These are phyloP conservation scores for Ectropis grisescens DNA, from an alignment of 1,140 invertebrate genomes.

Conservation along the genomic window DNA sequence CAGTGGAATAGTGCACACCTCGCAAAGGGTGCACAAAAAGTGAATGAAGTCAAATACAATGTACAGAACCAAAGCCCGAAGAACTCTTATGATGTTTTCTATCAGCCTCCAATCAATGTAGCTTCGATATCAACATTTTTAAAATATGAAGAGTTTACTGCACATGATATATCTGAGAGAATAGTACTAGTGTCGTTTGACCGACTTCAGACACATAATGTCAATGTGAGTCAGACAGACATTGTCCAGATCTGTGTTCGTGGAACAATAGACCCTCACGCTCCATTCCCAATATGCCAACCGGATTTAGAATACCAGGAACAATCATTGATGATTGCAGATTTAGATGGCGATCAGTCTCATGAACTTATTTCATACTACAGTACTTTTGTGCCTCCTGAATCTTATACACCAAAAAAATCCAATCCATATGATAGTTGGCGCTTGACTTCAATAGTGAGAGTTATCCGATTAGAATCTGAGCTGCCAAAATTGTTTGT, in stretches of 20 bases:
- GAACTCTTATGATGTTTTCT: slow-evolving; percentile 52
- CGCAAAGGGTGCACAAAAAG: slow-evolving; percentile 57
- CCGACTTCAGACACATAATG: slow-evolving; percentile 76
- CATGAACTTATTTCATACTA: slow-evolving; percentile 82
- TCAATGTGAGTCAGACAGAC: slow-evolving; percentile 81
- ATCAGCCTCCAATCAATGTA: slow-evolving; percentile 47
- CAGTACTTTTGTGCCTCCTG: slow-evolving; percentile 72
- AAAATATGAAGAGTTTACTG: slow-evolving; percentile 58
- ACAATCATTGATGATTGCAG: slow-evolving; percentile 77
- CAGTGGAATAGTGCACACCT: slow-evolving; percentile 74
- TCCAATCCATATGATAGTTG: slow-evolving; percentile 63
- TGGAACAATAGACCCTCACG: slow-evolving; percentile 34
- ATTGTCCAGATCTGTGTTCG: slow-evolving; percentile 78
- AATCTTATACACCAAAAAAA: slow-evolving; percentile 51
- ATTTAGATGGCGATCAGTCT: slow-evolving; percentile 79
- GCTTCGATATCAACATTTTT: slow-evolving; percentile 53
- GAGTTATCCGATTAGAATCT: slow-evolving; percentile 75
- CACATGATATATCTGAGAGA: slow-evolving; percentile 75
- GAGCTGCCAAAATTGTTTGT: slow-evolving; percentile 77
- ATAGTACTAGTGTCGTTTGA: slow-evolving; percentile 84
- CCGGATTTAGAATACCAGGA: slow-evolving; percentile 79
- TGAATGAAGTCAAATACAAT: slow-evolving; percentile 58
- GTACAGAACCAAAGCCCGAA: slow-evolving; percentile 54
- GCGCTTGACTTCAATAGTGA: slow-evolving; percentile 74
- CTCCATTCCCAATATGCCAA: slow-evolving; percentile 74